These are phyloP conservation scores for Drosophila pseudotalamancana DNA, from an alignment of 2,888 invertebrate genomes.

Conservation along the genomic window DNA sequence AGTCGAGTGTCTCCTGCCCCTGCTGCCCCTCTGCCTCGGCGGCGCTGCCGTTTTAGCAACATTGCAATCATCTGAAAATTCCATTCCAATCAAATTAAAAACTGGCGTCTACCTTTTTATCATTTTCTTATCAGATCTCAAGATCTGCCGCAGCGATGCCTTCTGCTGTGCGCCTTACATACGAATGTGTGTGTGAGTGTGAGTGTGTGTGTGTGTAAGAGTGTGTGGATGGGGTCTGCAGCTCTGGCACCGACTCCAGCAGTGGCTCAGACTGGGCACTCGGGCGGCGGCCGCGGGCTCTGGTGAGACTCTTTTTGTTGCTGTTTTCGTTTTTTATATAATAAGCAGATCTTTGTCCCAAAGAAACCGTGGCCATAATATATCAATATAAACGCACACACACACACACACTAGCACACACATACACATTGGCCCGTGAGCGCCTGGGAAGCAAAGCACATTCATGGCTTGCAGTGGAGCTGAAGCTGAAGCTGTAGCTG, in stretches of 20 bases:
- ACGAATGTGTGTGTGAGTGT: conserved; percentile 16
- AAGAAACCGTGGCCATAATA: conserved; percentile 84
- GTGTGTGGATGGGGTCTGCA: conserved; percentile 57
- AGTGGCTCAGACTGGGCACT: conserved; percentile 39
- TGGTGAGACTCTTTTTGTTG: conserved; percentile 62
- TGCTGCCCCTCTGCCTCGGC: conserved; percentile 28
- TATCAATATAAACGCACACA: conserved; percentile 81
- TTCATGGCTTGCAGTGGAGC: conserved; percentile 61
- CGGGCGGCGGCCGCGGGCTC: conserved; percentile 42
- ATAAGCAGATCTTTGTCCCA: conserved; percentile 84
- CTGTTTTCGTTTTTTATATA: conserved; percentile 74
- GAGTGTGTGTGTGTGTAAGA: conserved; percentile 18
- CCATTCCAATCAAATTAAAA: conserved; percentile 84
- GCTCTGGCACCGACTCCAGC: conserved; percentile 53
- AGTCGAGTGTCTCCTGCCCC: conserved; percentile 40
- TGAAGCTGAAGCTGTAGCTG: conserved; percentile 33
- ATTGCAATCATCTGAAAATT: conserved; percentile 81
- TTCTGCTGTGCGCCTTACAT: conserved; percentile 69
- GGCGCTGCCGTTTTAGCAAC: conserved; percentile 79
- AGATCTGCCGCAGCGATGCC: conserved; percentile 82
- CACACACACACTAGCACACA: conserved; percentile 30
- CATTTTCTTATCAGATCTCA: conserved; percentile 84
- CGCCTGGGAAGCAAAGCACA: conserved; percentile 78
- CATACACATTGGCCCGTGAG: conserved; percentile 51
- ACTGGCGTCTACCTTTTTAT: conserved; percentile 84